A percentile compares a stretch with the other conserved stretches of the same genome.
phyloP scores from a whole-genome alignment of 2,888 invertebrate genomes.

The Phorcus lineatus region DNA sequence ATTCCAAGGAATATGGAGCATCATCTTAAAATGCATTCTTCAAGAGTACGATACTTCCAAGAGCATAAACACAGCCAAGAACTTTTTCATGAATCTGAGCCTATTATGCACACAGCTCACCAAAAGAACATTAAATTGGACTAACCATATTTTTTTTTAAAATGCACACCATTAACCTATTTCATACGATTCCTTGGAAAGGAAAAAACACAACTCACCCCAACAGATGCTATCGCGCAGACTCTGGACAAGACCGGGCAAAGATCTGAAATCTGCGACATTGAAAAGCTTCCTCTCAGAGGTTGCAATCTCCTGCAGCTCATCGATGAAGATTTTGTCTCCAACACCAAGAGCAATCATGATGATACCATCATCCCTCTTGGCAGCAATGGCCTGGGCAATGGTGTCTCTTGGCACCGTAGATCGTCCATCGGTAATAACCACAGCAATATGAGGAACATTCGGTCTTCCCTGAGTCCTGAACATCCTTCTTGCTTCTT shows the following conservation, averaged over 20 bases:
- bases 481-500: conserved; percentile 50
- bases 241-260: conserved; percentile 34
- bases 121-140: too few species aligned
- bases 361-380: conserved; percentile 46
- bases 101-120: too few species aligned
- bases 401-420: conserved; percentile 53
- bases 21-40: too few species aligned
- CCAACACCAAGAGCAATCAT: conserved; percentile 63
- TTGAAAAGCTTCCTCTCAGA: conserved; percentile 30
- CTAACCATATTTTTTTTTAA: too few species aligned
- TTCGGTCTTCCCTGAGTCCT: conserved; percentile 45
- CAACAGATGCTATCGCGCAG: conserved; percentile 40
- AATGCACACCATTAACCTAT: too few species aligned
- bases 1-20: too few species aligned
- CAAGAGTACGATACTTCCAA: too few species aligned
- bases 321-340: conserved; percentile 55
- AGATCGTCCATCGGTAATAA: conserved; percentile 65
- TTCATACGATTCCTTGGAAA: too few species aligned
- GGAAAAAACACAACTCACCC: conserved; percentile 22
- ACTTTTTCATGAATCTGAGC: too few species aligned
- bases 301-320: conserved; percentile 57
- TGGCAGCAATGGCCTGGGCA: conserved; percentile 35
- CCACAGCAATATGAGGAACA: conserved; percentile 61
- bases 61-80: too few species aligned
- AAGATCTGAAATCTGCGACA: conserved; percentile 36